A percentile compares a stretch with the other conserved stretches of the same genome.
Evolutionary conservation across 1,140 invertebrate species (phyloP).

Genomic region (Diplogasteroides magnus): DNA sequence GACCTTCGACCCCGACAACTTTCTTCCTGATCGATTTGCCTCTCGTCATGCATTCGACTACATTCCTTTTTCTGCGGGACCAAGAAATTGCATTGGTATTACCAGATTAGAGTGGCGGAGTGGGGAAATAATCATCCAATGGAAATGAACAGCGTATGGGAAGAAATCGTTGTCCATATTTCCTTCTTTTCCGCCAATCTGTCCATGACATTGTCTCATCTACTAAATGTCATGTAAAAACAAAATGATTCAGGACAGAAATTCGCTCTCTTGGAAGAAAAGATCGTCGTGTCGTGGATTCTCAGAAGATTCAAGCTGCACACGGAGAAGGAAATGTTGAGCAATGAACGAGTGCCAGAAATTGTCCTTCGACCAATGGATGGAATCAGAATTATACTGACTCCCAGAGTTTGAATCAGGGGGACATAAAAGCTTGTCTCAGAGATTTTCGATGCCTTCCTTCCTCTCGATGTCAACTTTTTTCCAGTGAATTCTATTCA

Average conservation of each 20-base stretch:
- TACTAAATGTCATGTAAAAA: conserved; percentile 76
- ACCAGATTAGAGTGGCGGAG: conserved; percentile 47
- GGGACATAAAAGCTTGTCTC: no score
- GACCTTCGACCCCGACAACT: conserved; percentile 82
- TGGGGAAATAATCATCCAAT: no score
- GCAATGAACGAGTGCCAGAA: not conserved
- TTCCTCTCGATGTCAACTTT: no score
- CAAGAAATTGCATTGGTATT: conserved; percentile 61
- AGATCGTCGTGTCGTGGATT: conserved; percentile 76
- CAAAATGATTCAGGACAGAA: conserved; percentile 64
- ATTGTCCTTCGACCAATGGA: no score
- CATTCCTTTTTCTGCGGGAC: conserved; percentile 57
- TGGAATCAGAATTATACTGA: no score
- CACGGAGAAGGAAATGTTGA: not conserved
- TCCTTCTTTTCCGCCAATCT: not conserved
- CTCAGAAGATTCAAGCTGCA: conserved; percentile 68
- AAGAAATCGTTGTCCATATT: not conserved
- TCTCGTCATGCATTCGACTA: conserved; percentile 57
- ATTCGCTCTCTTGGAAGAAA: conserved; percentile 79
- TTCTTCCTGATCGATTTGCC: conserved; percentile 71
- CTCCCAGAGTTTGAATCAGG: no score
- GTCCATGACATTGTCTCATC: not conserved
- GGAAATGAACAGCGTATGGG: no score
- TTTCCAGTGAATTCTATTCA: no score
- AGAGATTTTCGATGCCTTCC: no score